Base-by-base conservation (phyloP, 2,888 invertebrate species). In the Carpatolechia fugitivella region DNA sequence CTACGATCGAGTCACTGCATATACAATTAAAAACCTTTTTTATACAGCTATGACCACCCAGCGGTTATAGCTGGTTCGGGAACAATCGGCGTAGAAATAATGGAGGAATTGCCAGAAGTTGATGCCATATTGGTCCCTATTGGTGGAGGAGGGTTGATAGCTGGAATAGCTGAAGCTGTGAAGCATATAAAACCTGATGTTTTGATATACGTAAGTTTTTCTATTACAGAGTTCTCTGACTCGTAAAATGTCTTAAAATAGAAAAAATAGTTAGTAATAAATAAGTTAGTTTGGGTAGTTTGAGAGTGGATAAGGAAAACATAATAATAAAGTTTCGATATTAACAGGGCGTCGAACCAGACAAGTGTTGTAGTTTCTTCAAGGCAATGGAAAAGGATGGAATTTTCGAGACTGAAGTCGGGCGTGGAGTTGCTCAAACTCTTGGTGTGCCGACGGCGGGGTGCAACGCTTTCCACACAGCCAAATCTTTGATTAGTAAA, bases 1-100 rank as follows among this genome's bases (percentile, higher is more conserved):
- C n/a, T n/a, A n/a, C n/a, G n/a, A n/a, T n/a, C n/a, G n/a, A n/a
- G n/a, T n/a, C n/a, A n/a, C n/a, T n/a, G n/a, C n/a, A n/a, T n/a
- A n/a, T n/a, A n/a, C n/a, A n/a, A n/a, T n/a, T n/a, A n/a, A n/a
- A n/a, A n/a, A n/a, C n/a, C n/a, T 14, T 8, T 49, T 44, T 51
- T 46, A 70, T 75, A 44, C 77, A 96, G 96, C 6, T 98, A 97
- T 72, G 98, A 98, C 79, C 96, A 98, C 80, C 97, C 98, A 0
- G 92, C 97, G 72, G 96, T 97, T 16, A 94, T 98, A 85, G 96
- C 97, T 0, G 98, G 96, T 0, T 96, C 96, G 70, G 98, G 98
- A 7, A 97, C 97, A 0, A 92, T 97, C 71, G 98, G 96, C 4
- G 76, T 97, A 60, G 98, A 98, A 83, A 96, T 98, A 61, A 81